These are phyloP conservation scores for Oreohelix idahoensis DNA, from an alignment of 1,140 invertebrate genomes.

Conservation along the genomic window DNA sequence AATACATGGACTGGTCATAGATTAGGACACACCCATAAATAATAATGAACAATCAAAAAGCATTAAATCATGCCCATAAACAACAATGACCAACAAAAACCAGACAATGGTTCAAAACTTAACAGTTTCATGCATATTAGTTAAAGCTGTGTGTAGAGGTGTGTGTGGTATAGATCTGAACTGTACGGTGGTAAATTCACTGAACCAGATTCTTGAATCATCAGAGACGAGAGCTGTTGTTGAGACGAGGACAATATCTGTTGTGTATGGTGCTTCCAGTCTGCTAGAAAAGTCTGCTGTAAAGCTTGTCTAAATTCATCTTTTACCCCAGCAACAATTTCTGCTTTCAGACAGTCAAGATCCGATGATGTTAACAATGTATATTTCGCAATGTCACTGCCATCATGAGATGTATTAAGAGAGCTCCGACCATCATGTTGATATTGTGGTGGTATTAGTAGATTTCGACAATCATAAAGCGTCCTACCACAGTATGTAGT, in stretches of 20 bases:
- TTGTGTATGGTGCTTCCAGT: not conserved
- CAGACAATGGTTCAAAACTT: too few species aligned
- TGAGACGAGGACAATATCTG: not conserved
- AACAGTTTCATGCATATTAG: too few species aligned
- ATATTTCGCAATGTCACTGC: not conserved
- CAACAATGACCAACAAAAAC: too few species aligned
- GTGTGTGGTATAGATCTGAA: constrained; percentile 73
- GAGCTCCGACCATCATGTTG: constrained; percentile 19
- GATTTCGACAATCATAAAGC: constrained; percentile 13
- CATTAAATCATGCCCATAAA: too few species aligned
- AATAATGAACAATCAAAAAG: too few species aligned
- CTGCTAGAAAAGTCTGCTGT: constrained; percentile 27
- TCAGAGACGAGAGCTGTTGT: not conserved
- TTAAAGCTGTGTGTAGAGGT: constrained; percentile 72
- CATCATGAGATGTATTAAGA: constrained; percentile 17
- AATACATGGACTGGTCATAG: too few species aligned
- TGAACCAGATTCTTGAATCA: not conserved
- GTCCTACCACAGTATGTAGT: constrained; percentile 20
- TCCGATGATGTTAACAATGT: constrained; percentile 53
- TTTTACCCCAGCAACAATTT: constrained; percentile 66
- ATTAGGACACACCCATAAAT: too few species aligned
- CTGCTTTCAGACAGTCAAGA: constrained; percentile 69
- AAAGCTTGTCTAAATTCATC: constrained; percentile 66
- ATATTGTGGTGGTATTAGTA: not conserved
- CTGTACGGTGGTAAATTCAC: not conserved